Base-by-base conservation (phyloP, 2,113 vertebrate genomes). In the Aplodontia rufa region DNA sequence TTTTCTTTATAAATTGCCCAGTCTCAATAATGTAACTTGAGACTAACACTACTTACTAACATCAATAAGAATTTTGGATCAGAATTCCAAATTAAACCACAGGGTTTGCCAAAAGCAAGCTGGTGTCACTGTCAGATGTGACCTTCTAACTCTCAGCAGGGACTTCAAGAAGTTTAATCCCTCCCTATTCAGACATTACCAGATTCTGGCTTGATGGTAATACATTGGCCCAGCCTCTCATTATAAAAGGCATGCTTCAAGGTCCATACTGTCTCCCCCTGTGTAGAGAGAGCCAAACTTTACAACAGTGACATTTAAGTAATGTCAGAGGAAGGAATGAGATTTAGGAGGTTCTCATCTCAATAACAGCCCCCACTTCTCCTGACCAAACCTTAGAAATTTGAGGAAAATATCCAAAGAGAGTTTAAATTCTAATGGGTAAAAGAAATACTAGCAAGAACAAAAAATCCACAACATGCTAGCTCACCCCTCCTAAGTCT, bases 31-130 rank as follows among this genome's bases (percentile, higher is more conserved):
- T n/a, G n/a, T n/a, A n/a, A n/a, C n/a, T n/a, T n/a, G n/a, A 10
- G 17, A 69, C 62, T 55, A 35, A 47, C 30, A 76, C 40, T 37
- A 10, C 10, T 64, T 16, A 24, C 30, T 75, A 91, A 85, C 1
- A 60, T 58, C 45, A 49, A 8, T 66, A 72, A 79, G 12, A 22
- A 86, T 60, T 91, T 75, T 40, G 68, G 35, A 58, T 62, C 35
- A 37, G 32, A 93, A 45, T 94, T 87, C 51, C 19, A 95, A 93
- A 87, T 90, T 66, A 86, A 96, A 28, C 4, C n/a, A 8, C 9
- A 83, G 45, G 6, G 2, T 87, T 72, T 88, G 24, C 58, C 55
- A 92, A 75, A 87, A 60, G 30, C 53, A 96, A 69, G 11, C 30
- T n/a, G 28, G 6, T 30, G 3, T 85, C 66, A 24, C 19, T 35